Evolutionary conservation across 1,140 invertebrate species (phyloP), one percentile per base, ranked within the genome.

Genomic region (Cydia pomonella): DNA sequence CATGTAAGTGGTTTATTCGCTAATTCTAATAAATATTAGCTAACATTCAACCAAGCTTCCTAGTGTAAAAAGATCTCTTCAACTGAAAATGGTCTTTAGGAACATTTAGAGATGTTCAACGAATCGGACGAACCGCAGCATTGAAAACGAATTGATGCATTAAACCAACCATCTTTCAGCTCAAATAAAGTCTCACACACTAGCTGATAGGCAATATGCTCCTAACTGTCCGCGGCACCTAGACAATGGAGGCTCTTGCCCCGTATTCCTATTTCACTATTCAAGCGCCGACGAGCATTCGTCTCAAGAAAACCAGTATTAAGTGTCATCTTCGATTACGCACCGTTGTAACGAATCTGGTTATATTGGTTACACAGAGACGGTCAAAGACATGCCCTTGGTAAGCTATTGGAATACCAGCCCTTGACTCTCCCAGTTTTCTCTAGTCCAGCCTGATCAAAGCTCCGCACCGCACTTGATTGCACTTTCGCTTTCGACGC

Each of bases 401-500:
- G 53, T n/a, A 59, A 59, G 18, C 18, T n/a, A 23, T 10, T 3
- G 53, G 53, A 59, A 23, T 59, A 23, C 21, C 2, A 59, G 53
- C 53, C 53, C 53, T 59, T 59, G 21, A 59, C 53, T 59, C 18
- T 69, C 64, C 71, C 63, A 76, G 44, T 62, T 75, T 72, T 64
- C 73, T 73, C 75, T 78, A 76, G 47, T n/a, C 62, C 71, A 78
- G 75, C 12, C 64, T 10, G 64, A 69, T 69, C 64, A 69, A 69
- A 69, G 64, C 64, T 38, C 29, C n/a, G 29, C 75, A 44, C 69
- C 74, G 76, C 76, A 81, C 77, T 84, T 79, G 77, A 83, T 81
- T 81, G 79, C 84, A 84, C 84, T 88, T 86, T 88, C 86, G 79
- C 86, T 88, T 83, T 88, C 82, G 47, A 81, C 71, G 72, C 76